phyloP scores from a whole-genome alignment of 1,140 invertebrate genomes.

The Heliconius himera region DNA sequence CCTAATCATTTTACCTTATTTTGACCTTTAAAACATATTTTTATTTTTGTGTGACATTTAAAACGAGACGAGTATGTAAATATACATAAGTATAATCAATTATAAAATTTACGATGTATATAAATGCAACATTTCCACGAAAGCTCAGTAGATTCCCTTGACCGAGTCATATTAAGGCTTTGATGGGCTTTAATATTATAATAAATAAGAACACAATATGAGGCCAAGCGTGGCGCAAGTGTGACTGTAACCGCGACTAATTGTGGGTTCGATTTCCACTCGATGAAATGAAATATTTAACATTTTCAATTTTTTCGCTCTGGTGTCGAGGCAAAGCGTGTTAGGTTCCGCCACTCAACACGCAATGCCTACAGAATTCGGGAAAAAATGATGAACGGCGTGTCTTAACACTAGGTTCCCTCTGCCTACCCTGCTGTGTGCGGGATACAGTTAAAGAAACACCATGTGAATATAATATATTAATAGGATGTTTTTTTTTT shows the following conservation, averaged over 20 bases:
- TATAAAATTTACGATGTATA: conserved; percentile 10
- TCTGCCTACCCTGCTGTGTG: no score
- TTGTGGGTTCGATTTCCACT: no score
- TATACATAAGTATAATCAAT: background rate
- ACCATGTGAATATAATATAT: conserved; percentile 13
- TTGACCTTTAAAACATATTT: background rate
- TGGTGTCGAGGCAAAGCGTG: no score
- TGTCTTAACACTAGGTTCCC: no score
- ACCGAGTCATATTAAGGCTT: conserved; percentile 26
- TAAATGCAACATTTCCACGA: background rate
- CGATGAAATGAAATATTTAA: no score
- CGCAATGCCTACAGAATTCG: no score
- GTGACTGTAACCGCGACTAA: no score
- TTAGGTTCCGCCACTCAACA: no score
- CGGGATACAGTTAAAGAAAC: background rate
- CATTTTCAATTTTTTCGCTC: no score
- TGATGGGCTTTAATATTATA: background rate
- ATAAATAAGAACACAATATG: no score
- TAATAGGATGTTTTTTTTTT: background rate
- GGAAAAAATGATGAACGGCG: no score
- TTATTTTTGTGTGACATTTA: background rate
- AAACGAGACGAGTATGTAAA: background rate
- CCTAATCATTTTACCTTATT: background rate
- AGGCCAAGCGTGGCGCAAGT: no score
- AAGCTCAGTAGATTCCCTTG: conserved; percentile 31